Evolutionary conservation across 2,797 vertebrate species (phyloP).

Genomic region (Adrianichthys oophorus): DNA sequence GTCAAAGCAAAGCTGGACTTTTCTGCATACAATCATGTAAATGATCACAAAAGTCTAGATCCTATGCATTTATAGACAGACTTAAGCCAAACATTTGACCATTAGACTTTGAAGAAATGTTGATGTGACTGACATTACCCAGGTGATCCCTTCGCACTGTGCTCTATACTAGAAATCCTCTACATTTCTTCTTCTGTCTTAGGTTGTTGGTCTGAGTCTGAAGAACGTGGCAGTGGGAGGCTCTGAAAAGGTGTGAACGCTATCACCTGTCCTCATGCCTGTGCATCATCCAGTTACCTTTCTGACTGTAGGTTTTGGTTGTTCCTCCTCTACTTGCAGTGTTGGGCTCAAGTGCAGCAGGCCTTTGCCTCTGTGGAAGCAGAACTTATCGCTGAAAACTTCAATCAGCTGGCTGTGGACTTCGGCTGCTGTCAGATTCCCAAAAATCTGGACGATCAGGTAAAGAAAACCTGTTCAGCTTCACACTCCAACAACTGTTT

Average conservation of each 20-base stretch:
- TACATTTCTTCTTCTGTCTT: slow-evolving; percentile 17
- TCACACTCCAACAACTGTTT: no score
- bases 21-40: slow-evolving; percentile 81
- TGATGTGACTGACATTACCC: no score
- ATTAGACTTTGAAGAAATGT: no score
- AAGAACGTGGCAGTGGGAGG: slow-evolving; percentile 76
- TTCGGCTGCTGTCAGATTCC: slow-evolving; percentile 78
- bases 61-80: background rate
- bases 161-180: no score
- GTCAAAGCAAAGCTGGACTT: slow-evolving; percentile 84
- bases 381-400: slow-evolving; percentile 55
- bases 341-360: slow-evolving; percentile 57
- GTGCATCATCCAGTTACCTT: background rate
- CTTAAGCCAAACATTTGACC: no score
- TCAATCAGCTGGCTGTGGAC: slow-evolving; percentile 62
- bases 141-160: no score
- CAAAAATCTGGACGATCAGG: slow-evolving; percentile 62
- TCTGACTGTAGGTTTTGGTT: background rate
- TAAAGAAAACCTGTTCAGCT: slow-evolving; percentile 5
- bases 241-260: slow-evolving; percentile 77
- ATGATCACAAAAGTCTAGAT: background rate
- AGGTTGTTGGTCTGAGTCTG: slow-evolving; percentile 84
- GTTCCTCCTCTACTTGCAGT: slow-evolving; percentile 64
- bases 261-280: background rate
- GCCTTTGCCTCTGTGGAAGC: slow-evolving; percentile 76